Base-by-base conservation (phyloP, 64 coral and sea anemone genomes). In the Cladopsammia gracilis region DNA sequence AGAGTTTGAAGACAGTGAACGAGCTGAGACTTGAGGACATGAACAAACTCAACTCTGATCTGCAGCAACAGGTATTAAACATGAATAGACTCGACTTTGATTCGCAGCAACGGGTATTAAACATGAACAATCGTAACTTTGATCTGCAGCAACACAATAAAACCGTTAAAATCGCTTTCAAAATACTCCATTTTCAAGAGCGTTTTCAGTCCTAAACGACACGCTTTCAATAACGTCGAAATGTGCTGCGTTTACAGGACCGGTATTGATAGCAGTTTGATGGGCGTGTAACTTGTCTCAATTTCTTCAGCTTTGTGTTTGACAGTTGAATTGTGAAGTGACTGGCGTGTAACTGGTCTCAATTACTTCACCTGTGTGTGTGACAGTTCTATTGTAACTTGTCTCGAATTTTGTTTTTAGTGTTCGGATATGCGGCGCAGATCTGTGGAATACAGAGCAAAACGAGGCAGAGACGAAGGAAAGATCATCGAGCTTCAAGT, bases 1-100 rank as follows among this genome's bases (percentile, higher is more conserved):
- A 93, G 71, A 97, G 95, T 47, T 75, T 97, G 53, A 94, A 87
- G 70, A 97, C 95, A 25, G 95, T 97, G 0, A 90, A 87, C 50
- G 73, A 97, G 49, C 59, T 97, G 25, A 76, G 71, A 42, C 73
- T 89, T 48, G 91, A 94, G 11, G 95, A 97, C 34, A 42, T 96
- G 0, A 96, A 93, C 56, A 86, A 70, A 20, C 48, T 85, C 12
- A 97, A 94, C 48, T 56, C 51, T 1, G 53, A 81, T 15, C 92
- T 97, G n/a, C 60, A 90, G 20, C 26, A 66, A 15, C 23, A 97
- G 76, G 95, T 73, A 73, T 73, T 73, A 43, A 45, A 18, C 42
- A 45, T 45, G 26, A 46, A 11, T 3, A 70, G 61, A 20, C 48
- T 85, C 12, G 94, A 94, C 48, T 56, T 43, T 1, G 53, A 81